Percentiles rank a stretch among this genome's conserved stretches.
Evolutionary conservation across 2,888 invertebrate species (phyloP).

Genomic region (Drosophila mercatorum): DNA sequence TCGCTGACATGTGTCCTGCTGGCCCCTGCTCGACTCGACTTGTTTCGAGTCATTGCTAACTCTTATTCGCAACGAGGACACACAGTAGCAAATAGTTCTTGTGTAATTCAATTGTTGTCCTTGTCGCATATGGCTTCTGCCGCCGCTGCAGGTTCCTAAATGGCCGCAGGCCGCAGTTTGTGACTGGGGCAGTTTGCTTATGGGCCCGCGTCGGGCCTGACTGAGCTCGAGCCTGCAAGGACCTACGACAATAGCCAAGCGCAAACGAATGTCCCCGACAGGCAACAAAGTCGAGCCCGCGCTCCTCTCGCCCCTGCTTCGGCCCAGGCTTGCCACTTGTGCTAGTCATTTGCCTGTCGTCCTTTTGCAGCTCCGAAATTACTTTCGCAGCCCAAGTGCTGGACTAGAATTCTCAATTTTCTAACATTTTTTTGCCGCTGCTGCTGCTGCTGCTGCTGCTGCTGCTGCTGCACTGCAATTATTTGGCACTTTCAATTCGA

Average conservation of each 20-base stretch:
- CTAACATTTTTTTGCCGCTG: conserved; percentile 3
- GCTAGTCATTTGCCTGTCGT: conserved; percentile 8
- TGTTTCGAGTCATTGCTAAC: conserved; percentile 59
- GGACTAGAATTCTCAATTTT: conserved; percentile 33
- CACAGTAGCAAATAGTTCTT: conserved; percentile 58
- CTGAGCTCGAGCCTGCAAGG: conserved; percentile 55
- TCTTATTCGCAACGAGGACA: conserved; percentile 30
- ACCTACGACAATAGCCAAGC: conserved; percentile 73
- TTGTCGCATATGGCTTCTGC: conserved; percentile 55
- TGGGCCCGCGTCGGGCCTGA: conserved; percentile 40
- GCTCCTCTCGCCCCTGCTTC: background rate
- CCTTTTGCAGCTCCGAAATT: conserved; percentile 42
- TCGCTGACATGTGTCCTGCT: conserved; percentile 45
- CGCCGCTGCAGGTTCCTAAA: conserved; percentile 46
- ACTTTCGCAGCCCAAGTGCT: conserved; percentile 38
- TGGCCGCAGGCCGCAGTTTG: conserved; percentile 26
- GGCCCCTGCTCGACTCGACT: conserved; percentile 30
- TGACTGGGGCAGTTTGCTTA: conserved; percentile 28
- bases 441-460: background rate
- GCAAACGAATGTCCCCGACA: conserved; percentile 59
- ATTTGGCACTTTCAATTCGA: conserved; percentile 6
- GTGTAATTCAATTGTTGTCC: conserved; percentile 77
- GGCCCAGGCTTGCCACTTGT: conserved; percentile 28
- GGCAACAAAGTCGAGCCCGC: conserved; percentile 40
- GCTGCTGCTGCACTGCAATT: conserved; percentile 7